Evolutionary conservation across 2,113 vertebrate species (phyloP).

Genomic region (Aegithalos caudatus): DNA sequence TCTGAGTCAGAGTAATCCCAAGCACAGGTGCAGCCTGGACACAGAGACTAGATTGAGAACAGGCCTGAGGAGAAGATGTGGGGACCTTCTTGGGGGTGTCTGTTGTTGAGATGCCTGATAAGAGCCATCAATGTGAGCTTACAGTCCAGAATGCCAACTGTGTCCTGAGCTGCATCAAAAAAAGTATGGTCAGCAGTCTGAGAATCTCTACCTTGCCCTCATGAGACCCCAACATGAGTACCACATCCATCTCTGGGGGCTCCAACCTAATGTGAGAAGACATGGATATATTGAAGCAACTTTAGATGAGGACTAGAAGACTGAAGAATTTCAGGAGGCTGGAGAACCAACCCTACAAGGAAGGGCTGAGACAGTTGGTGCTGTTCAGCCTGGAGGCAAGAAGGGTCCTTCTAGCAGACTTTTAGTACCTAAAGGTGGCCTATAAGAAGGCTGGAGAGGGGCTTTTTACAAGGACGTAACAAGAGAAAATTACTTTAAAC

Average conservation of each 20-base stretch:
- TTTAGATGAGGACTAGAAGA: neutral
- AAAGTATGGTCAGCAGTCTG: neutral
- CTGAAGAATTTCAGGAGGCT: neutral
- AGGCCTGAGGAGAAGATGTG: neutral
- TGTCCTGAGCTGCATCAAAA: neutral
- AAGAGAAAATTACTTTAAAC: neutral
- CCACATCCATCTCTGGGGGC: neutral
- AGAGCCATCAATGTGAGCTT: neutral
- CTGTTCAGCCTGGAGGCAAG: neutral
- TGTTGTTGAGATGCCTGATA: neutral
- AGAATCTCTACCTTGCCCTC: neutral
- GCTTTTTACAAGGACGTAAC: neutral
- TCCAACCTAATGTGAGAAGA: neutral
- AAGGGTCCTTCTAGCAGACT: neutral
- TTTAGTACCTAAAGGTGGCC: neutral
- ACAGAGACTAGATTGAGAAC: neutral
- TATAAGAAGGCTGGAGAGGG: neutral
- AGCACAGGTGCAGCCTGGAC: neutral
- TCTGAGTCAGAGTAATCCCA: fast-evolving
- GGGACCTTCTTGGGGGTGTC: neutral
- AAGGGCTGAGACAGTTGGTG: neutral
- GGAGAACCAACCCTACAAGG: neutral
- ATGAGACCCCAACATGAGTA: fast-evolving
- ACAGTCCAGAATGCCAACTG: neutral
- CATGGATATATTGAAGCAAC: neutral